Evolutionary conservation across 2,888 invertebrate genomes (phyloP).

Genomic region (Eulithis prunata): DNA sequence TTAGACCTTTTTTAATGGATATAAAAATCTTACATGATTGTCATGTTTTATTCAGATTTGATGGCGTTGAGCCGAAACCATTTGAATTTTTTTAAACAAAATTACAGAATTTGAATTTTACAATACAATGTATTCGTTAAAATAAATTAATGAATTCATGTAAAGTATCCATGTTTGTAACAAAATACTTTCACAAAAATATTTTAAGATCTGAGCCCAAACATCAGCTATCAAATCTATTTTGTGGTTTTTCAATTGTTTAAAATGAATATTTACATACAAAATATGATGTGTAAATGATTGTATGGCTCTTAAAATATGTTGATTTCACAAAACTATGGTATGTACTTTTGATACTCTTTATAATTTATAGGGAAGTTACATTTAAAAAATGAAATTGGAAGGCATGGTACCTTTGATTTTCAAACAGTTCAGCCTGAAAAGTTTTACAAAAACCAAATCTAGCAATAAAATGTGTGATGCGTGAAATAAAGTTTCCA

Average conservation of each 20-base stretch:
- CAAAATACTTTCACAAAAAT: constrained; percentile 6
- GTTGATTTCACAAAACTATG: constrained; percentile 19
- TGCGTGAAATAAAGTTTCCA: neutral
- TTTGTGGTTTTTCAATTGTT: neutral
- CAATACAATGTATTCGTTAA: constrained; percentile 3
- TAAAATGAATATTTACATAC: constrained; percentile 16
- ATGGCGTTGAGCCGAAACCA: neutral
- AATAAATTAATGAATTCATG: constrained; percentile 3
- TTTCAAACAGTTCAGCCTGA: constrained; percentile 3
- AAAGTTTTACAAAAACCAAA: neutral
- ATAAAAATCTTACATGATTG: neutral
- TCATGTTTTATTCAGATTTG: neutral
- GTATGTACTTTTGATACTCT: constrained; percentile 3
- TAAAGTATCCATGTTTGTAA: neutral
- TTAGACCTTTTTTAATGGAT: constrained; percentile 1
- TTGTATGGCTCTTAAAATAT: constrained; percentile 22
- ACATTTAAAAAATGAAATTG: neutral
- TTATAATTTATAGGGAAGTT: constrained; percentile 9
- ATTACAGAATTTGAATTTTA: neutral
- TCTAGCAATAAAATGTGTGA: constrained; percentile 5
- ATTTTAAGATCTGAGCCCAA: constrained; percentile 16
- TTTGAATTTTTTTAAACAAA: neutral
- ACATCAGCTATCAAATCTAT: constrained; percentile 8
- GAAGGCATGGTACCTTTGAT: constrained; percentile 16
- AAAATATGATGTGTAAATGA: constrained; percentile 7